Percentiles rank a stretch among this genome's conserved stretches.
These are phyloP conservation scores for Helobdella robusta DNA, from an alignment of 2,888 invertebrate species.

Conservation along the genomic window DNA sequence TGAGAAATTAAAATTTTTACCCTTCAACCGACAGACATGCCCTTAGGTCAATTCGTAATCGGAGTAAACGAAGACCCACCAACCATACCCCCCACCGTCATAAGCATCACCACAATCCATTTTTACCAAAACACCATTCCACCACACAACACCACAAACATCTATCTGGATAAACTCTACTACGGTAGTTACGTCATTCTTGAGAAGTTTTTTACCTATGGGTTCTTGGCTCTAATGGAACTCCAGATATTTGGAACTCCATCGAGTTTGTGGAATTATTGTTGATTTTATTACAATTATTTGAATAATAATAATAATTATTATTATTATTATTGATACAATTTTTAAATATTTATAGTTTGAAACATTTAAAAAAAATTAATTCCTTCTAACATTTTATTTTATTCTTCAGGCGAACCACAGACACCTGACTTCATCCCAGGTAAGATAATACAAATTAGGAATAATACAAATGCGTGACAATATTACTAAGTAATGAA, in stretches of 20 bases:
- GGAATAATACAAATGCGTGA: no score
- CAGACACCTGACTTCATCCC: no score
- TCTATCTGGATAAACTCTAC: neutral
- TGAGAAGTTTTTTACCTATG: constrained; percentile 4
- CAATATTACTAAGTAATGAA: no score
- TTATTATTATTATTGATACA: neutral
- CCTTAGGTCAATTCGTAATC: constrained; percentile 8
- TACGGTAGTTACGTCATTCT: constrained; percentile 15
- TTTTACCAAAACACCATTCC: neutral
- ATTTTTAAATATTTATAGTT: neutral
- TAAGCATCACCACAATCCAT: neutral
- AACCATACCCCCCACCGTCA: neutral
- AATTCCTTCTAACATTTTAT: neutral
- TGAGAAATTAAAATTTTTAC: neutral
- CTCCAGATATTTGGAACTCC: constrained; percentile 10
- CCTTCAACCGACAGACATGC: neutral
- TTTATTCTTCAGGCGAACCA: no score
- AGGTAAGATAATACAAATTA: no score
- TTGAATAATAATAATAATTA: neutral
- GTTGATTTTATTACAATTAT: no score
- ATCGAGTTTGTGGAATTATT: constrained; percentile 8
- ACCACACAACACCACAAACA: neutral
- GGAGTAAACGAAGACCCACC: constrained; percentile 12
- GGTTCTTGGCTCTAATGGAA: neutral
- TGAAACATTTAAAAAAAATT: neutral